Conservation (phyloP, 2,888 invertebrate species). For the Cheilosia vulpina region DNA sequence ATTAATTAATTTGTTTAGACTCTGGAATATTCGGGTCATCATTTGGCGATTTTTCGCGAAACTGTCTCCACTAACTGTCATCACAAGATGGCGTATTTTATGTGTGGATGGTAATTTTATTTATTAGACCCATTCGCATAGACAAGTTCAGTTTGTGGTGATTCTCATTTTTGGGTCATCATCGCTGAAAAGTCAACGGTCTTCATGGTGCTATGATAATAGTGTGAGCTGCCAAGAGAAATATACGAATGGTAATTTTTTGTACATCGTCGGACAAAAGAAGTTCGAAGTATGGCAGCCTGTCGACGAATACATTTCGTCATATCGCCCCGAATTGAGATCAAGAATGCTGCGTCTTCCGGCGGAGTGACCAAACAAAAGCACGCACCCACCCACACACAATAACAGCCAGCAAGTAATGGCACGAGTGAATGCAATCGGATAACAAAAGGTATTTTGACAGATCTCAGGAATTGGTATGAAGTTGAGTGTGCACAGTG, state of each 20-base stretch:
- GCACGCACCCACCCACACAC: not conserved
- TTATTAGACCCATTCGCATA: conserved; percentile 21
- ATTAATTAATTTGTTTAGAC: conserved; percentile 41
- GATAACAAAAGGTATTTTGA: conserved; percentile 11
- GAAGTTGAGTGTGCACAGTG: not conserved
- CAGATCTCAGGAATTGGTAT: conserved; percentile 6
- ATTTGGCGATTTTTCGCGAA: conserved; percentile 50
- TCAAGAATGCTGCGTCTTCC: conserved; percentile 17
- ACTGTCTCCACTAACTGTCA: conserved; percentile 44
- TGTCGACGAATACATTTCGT: conserved; percentile 23
- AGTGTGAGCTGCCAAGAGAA: conserved; percentile 13
- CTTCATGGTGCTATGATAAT: conserved; percentile 50
- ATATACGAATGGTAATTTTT: conserved; percentile 2
- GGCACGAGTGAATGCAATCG: conserved; percentile 21
- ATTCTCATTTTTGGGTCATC: conserved; percentile 56
- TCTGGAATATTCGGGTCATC: conserved; percentile 39
- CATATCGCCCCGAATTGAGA: conserved; percentile 18
- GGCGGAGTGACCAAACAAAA: conserved; percentile 6
- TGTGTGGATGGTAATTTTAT: conserved; percentile 13
- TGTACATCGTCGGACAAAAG: conserved; percentile 24
- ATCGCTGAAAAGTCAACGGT: conserved; percentile 33
- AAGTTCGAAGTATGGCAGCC: conserved; percentile 40
- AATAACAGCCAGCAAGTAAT: conserved; percentile 5
- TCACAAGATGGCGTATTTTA: not conserved
- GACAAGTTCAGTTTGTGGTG: not conserved